Evolutionary conservation across 53 echinoderm and acorn worm species (phyloP).

Genomic region (Temnopleurus reevesii): DNA sequence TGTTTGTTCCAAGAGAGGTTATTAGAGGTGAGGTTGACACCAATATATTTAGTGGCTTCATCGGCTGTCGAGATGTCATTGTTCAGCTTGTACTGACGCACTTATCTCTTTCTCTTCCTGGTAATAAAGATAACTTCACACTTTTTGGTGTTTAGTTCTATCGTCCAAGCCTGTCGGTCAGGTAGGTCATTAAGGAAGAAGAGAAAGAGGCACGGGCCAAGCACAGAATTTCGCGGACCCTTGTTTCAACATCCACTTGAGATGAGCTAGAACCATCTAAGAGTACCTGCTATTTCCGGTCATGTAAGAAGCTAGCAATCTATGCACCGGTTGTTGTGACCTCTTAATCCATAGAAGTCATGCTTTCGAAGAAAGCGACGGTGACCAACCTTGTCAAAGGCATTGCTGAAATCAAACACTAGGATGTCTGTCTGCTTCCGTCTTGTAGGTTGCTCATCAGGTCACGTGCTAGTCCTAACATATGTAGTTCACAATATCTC

Average conservation of each 20-base stretch:
- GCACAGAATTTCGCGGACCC: conserved; percentile 55
- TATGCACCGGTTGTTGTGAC: conserved; percentile 22
- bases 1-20: neutral
- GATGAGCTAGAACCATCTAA: conserved; percentile 18
- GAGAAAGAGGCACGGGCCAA: conserved; percentile 46
- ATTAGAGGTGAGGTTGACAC: neutral
- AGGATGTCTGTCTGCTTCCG: conserved; percentile 14
- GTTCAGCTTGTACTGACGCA: conserved; percentile 28
- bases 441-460: conserved; percentile 40
- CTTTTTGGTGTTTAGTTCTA: conserved; percentile 44
- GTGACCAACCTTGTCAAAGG: conserved; percentile 51
- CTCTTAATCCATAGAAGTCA: conserved; percentile 33
- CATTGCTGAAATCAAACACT: conserved; percentile 21
- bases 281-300: conserved; percentile 27
- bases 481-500: conserved; percentile 38
- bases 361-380: conserved; percentile 12
- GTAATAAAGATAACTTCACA: conserved; percentile 29
- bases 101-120: neutral
- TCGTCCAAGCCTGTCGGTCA: neutral
- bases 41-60: neutral
- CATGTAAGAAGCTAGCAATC: conserved; percentile 39
- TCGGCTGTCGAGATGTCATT: neutral
- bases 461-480: neutral
- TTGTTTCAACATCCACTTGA: conserved; percentile 8
- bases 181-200: conserved; percentile 56